These are phyloP conservation scores for Coreius guichenoti DNA, from an alignment of 2,797 vertebrate species.

Conservation along the genomic window DNA sequence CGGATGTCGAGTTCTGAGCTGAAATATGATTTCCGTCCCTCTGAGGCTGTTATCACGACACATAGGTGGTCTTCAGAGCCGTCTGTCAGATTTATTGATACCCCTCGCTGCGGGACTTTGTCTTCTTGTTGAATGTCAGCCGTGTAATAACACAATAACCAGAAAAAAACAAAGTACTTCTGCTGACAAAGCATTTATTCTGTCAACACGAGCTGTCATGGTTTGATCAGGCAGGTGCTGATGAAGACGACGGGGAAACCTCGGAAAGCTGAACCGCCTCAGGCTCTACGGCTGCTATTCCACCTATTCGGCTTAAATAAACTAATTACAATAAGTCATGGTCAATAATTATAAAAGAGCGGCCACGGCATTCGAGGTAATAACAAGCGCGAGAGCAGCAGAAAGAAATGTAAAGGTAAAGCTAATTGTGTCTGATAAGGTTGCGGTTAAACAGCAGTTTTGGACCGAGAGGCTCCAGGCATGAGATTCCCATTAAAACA, in stretches of 20 bases:
- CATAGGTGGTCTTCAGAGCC: conserved; percentile 73
- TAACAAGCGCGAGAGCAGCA: conserved; percentile 72
- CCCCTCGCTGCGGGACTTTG: conserved; percentile 72
- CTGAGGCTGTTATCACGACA: conserved; percentile 56
- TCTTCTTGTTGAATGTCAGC: conserved; percentile 72
- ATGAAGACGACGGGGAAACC: conserved; percentile 66
- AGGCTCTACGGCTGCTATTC: conserved; percentile 35
- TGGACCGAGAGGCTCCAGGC: conserved; percentile 54
- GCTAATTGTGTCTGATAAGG: conserved; percentile 78
- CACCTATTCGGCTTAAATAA: conserved; percentile 72
- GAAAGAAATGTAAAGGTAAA: conserved; percentile 76
- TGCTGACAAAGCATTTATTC: conserved; percentile 80
- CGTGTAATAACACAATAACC: conserved; percentile 56
- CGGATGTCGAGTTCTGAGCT: conserved; percentile 10
- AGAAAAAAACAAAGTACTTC: conserved; percentile 64
- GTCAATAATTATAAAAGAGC: conserved; percentile 79
- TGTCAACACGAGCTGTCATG: conserved; percentile 78
- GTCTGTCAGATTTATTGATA: conserved; percentile 77
- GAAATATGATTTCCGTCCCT: conserved; percentile 57
- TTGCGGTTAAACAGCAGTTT: conserved; percentile 66
- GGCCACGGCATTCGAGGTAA: conserved; percentile 76
- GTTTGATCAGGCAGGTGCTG: conserved; percentile 72
- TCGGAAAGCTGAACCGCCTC: conserved; percentile 42
- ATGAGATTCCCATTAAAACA: conserved; percentile 55
- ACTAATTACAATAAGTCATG: conserved; percentile 80